Percentiles rank a stretch among this genome's conserved stretches.
Evolutionary conservation across 64 coral and sea anemone genomes (phyloP).

Genomic region (Anthopleura sola): DNA sequence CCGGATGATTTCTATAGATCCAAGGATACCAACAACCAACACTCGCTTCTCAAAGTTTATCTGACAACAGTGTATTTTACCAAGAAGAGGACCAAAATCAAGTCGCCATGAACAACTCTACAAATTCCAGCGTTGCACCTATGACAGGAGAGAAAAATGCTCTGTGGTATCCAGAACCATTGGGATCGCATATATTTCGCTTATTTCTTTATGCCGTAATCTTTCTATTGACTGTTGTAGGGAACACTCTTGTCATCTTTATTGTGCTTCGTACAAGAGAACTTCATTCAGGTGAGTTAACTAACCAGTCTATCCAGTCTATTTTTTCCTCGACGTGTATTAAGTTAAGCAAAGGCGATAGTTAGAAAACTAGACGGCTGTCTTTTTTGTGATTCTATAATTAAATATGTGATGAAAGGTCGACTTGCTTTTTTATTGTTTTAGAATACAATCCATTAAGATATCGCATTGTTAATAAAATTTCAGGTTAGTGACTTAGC

Average conservation of each 20-base stretch:
- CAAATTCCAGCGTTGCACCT: neutral
- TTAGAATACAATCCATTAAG: neutral
- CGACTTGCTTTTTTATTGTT: neutral
- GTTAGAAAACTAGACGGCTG: neutral
- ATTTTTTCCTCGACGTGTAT: too few relatives aligned
- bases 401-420: neutral
- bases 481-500: neutral
- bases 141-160: neutral
- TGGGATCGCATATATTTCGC: constrained; percentile 50
- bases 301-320: neutral
- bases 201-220: constrained; percentile 48
- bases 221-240: constrained; percentile 38
- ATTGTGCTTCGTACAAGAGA: constrained; percentile 51
- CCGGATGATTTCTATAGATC: neutral
- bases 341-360: neutral
- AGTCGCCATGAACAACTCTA: constrained; percentile 1
- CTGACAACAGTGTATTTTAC: neutral
- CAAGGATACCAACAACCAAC: neutral
- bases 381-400: neutral
- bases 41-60: neutral
- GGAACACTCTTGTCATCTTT: constrained; percentile 36
- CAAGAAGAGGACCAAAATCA: neutral
- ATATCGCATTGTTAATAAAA: neutral
- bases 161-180: constrained; percentile 23
- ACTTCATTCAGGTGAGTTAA: constrained; percentile 44